These are phyloP conservation scores for Varecia variegata DNA, from an alignment of 2,797 vertebrate species.

Conservation along the genomic window DNA sequence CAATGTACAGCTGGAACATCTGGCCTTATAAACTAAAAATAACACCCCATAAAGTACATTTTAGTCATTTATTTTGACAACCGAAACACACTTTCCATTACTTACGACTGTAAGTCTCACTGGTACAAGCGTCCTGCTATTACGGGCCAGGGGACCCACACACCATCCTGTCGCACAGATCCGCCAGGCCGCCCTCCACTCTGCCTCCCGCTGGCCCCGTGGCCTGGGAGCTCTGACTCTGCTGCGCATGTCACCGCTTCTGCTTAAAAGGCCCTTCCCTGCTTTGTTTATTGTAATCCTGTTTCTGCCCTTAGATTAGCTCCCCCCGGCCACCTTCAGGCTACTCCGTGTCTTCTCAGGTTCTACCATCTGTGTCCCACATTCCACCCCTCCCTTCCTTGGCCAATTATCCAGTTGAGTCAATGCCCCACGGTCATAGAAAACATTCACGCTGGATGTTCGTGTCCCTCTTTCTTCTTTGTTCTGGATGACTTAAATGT, in stretches of 20 bases:
- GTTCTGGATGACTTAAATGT: accelerated
- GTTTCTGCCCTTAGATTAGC: background rate
- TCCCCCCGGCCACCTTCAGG: background rate
- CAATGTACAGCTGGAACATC: conserved; percentile 53
- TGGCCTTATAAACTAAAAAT: conserved; percentile 67
- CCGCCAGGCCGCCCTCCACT: accelerated
- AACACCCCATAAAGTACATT: conserved; percentile 63
- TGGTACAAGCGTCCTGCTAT: background rate
- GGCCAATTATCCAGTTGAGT: too few relatives aligned
- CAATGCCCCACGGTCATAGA: accelerated
- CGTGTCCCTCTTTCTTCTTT: background rate
- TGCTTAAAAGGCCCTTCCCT: background rate
- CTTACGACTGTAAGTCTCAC: background rate
- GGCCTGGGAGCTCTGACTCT: too few relatives aligned
- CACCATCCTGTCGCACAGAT: accelerated
- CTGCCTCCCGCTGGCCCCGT: accelerated
- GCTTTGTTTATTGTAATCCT: too few relatives aligned
- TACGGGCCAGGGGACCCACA: accelerated
- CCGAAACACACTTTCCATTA: conserved; percentile 58
- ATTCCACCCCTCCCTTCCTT: background rate
- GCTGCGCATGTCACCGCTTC: accelerated
- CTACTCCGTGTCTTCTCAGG: accelerated
- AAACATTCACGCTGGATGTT: accelerated
- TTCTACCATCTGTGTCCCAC: background rate
- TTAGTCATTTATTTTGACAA: conserved; percentile 68